phyloP scores from a whole-genome alignment of 53 echinoderm and acorn worm species.

The Luidia sarsii region DNA sequence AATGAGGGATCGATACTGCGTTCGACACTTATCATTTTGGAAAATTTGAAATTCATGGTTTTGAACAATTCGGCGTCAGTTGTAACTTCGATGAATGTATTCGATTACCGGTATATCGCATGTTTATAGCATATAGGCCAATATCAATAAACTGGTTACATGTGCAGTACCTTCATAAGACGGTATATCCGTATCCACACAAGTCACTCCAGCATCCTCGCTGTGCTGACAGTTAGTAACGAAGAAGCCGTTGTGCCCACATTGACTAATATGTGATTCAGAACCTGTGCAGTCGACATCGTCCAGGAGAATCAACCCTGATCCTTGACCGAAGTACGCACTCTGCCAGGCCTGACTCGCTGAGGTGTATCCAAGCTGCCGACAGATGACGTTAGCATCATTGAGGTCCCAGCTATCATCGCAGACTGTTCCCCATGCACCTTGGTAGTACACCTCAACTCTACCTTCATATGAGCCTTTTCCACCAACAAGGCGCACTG shows the following conservation, averaged over 20 bases:
- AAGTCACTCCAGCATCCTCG: constrained; percentile 8
- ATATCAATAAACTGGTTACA: too few relatives aligned
- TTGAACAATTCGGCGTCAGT: too few relatives aligned
- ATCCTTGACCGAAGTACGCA: not conserved
- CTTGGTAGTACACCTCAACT: constrained; percentile 2
- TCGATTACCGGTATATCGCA: too few relatives aligned
- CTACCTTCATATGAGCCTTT: not conserved
- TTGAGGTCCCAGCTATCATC: not conserved
- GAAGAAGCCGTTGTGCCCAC: not conserved
- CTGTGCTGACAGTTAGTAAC: not conserved
- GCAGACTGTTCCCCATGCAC: constrained; percentile 1
- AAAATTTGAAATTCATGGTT: too few relatives aligned
- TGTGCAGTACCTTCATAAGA: too few relatives aligned
- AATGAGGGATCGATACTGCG: too few relatives aligned
- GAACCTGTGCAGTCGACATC: not conserved
- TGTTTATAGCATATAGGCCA: too few relatives aligned
- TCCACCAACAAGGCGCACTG: constrained; percentile 14
- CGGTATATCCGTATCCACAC: too few relatives aligned
- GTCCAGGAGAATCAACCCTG: not conserved
- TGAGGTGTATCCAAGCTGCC: not conserved
- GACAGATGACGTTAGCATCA: constrained; percentile 16
- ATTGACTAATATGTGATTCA: not conserved
- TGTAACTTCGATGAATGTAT: too few relatives aligned
- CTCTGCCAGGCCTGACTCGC: not conserved
- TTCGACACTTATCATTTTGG: too few relatives aligned